Conservation (phyloP, 1,140 invertebrate genomes). For the Neotoxoptera formosana region DNA sequence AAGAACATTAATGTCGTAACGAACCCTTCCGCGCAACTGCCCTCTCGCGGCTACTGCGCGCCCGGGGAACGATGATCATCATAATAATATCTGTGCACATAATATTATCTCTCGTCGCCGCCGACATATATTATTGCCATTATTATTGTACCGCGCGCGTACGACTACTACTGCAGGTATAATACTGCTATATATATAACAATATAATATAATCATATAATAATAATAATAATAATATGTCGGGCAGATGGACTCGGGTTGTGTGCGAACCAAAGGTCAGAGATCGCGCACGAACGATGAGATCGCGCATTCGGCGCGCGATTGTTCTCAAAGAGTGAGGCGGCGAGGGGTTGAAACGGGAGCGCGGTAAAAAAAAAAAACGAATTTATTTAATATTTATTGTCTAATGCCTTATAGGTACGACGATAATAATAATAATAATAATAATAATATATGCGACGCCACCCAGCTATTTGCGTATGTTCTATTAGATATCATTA, state of each 20-base stretch:
- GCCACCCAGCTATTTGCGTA: neutral
- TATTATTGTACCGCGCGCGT: neutral
- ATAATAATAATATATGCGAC: neutral
- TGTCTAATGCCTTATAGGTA: neutral
- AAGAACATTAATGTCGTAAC: slow-evolving; percentile 51
- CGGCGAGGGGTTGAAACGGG: slow-evolving; percentile 18
- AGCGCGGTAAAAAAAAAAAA: neutral
- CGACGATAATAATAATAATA: neutral
- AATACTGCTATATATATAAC: neutral
- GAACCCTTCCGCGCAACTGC: neutral
- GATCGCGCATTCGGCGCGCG: neutral
- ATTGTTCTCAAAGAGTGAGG: neutral
- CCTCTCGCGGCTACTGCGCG: neutral
- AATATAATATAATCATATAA: neutral
- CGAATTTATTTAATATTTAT: slow-evolving; percentile 30
- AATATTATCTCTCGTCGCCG: neutral
- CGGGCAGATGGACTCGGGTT: slow-evolving; percentile 33
- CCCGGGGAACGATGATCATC: neutral
- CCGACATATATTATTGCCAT: neutral
- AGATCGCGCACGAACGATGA: slow-evolving; percentile 19
- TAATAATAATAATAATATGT: neutral
- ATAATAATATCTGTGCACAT: neutral
- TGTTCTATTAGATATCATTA: neutral
- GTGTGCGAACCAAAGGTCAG: slow-evolving; percentile 53
- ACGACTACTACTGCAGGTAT: neutral